A percentile compares a stretch with the other conserved stretches of the same genome.
phyloP scores from a whole-genome alignment of 2,888 invertebrate genomes.

The Rhodophaea formosa region DNA sequence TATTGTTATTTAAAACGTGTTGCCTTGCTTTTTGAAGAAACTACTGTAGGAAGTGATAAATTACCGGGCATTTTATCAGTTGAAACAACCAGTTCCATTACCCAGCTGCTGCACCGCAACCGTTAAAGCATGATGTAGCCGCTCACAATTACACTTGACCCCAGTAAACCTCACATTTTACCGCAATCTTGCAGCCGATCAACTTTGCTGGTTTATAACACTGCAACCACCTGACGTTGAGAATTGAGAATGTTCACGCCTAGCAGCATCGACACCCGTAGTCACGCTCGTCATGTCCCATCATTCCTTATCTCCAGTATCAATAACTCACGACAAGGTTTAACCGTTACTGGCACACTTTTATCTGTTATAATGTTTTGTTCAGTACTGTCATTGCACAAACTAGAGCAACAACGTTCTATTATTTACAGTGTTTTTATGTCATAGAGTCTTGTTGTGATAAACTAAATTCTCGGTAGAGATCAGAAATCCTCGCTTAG shows the following conservation, averaged over 20 bases:
- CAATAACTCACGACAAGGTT: constrained; percentile 37
- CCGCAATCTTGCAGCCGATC: constrained; percentile 32
- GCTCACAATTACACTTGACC: constrained; percentile 38
- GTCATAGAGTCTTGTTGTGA: background rate
- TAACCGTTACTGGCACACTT: constrained; percentile 41
- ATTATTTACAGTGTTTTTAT: too few species aligned
- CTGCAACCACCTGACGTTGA: background rate
- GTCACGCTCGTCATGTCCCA: constrained; percentile 25
- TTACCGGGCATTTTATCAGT: constrained; percentile 21
- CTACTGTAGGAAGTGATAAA: constrained; percentile 22
- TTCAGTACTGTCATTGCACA: constrained; percentile 20
- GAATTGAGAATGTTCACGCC: constrained; percentile 1
- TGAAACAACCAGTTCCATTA: constrained; percentile 13
- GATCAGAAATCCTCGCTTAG: constrained; percentile 2
- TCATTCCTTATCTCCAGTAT: constrained; percentile 32
- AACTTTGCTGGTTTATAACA: constrained; percentile 22
- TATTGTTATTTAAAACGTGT: background rate
- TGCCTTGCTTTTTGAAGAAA: background rate
- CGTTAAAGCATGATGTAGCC: constrained; percentile 32
- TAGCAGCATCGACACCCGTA: background rate
- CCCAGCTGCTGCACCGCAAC: constrained; percentile 23
- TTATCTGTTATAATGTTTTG: constrained; percentile 30
- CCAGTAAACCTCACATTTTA: constrained; percentile 30
- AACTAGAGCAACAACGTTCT: background rate
- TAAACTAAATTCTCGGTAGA: background rate